Evolutionary conservation across 2,888 invertebrate genomes (phyloP).

Genomic region (Chironomus riparius): DNA sequence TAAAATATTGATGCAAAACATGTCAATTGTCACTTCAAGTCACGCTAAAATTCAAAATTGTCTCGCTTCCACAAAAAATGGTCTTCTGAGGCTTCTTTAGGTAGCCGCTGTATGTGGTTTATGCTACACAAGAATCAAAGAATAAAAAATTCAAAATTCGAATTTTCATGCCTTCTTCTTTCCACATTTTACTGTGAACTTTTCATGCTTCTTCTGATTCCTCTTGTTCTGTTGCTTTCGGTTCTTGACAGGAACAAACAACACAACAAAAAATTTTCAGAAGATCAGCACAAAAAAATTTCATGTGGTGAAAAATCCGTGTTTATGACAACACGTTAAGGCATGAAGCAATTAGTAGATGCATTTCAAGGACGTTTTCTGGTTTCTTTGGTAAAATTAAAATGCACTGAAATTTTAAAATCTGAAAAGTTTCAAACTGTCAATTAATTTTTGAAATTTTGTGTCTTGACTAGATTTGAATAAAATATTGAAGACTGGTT

Average conservation of each 20-base stretch:
- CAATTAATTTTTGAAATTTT: too few relatives aligned
- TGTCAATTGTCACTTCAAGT: neutral
- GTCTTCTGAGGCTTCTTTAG: neutral
- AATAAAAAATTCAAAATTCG: neutral
- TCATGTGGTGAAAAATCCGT: neutral
- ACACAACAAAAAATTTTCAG: neutral
- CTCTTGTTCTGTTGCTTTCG: neutral
- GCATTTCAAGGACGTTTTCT: too few relatives aligned
- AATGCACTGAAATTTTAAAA: too few relatives aligned
- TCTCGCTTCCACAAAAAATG: slow-evolving; percentile 1
- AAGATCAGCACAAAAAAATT: neutral
- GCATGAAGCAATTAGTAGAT: neutral
- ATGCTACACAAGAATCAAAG: neutral
- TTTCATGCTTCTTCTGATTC: neutral
- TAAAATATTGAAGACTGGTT: too few relatives aligned
- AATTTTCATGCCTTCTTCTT: neutral
- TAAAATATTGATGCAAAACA: neutral
- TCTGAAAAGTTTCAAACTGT: too few relatives aligned
- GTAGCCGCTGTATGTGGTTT: slow-evolving; percentile 9
- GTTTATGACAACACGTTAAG: neutral
- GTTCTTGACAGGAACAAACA: neutral
- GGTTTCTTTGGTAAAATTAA: too few relatives aligned
- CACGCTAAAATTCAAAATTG: neutral
- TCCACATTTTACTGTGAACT: neutral
- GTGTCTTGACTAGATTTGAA: too few relatives aligned